Percentiles rank a stretch among this genome's conserved stretches.
Conservation (phyloP, 2,797 vertebrate species). For the Anabas testudineus region DNA sequence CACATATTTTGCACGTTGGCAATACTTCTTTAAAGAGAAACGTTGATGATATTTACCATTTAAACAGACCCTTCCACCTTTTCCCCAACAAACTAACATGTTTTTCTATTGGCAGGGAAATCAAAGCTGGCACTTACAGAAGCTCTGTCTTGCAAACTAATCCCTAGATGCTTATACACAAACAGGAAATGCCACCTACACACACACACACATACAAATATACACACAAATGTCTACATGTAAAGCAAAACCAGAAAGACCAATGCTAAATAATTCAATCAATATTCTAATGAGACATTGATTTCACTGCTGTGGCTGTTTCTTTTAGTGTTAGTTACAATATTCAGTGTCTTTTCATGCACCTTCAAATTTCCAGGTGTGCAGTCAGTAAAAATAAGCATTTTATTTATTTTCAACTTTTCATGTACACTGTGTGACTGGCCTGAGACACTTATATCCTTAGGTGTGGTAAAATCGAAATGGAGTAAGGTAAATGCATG, state of each 20-base stretch:
- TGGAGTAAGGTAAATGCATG: not conserved
- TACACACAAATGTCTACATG: not conserved
- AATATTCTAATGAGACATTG: not conserved
- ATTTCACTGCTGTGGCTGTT: not conserved
- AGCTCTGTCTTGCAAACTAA: not conserved
- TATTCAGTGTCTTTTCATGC: not conserved
- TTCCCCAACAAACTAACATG: not conserved
- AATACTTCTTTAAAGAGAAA: not conserved
- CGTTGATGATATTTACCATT: too few relatives aligned
- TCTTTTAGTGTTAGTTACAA: not conserved
- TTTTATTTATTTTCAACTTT: not conserved
- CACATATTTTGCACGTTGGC: not conserved
- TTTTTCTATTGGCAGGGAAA: not conserved
- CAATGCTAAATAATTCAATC: not conserved
- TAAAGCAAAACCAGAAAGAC: not conserved
- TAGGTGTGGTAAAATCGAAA: not conserved
- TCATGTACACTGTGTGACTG: not conserved
- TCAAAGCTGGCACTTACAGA: not conserved
- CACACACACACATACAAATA: not conserved
- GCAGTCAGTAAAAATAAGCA: not conserved
- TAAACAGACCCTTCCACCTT: not conserved
- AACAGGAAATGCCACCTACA: not conserved
- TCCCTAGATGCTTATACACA: not conserved
- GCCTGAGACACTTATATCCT: too few relatives aligned
- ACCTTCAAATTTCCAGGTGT: not conserved